Conservation (phyloP, 2,113 vertebrate species). For the Chinchilla lanigera region DNA sequence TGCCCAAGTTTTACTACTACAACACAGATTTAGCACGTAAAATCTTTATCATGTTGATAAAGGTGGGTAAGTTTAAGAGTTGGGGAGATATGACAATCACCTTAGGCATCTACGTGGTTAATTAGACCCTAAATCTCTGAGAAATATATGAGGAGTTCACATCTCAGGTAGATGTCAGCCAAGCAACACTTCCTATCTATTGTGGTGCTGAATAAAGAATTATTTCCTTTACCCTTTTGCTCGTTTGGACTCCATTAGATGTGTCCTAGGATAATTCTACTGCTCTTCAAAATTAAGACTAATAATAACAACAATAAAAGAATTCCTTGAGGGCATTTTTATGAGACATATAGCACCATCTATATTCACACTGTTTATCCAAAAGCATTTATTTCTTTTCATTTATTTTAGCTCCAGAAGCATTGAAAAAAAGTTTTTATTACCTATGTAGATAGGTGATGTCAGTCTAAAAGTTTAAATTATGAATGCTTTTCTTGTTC, state of each 20-base stretch:
- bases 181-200: neutral
- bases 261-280: neutral
- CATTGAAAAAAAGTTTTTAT: neutral
- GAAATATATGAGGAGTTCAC: neutral
- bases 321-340: neutral
- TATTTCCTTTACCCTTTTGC: neutral
- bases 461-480: neutral
- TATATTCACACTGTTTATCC: neutral
- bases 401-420: neutral
- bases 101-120: neutral
- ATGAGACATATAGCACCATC: neutral
- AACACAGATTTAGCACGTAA: neutral
- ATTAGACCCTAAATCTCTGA: neutral
- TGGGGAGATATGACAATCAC: neutral
- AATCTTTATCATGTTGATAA: neutral
- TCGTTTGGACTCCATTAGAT: neutral
- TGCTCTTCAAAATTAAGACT: slow-evolving; percentile 17
- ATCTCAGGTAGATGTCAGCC: neutral
- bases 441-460: neutral
- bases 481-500: neutral
- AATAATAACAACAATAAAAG: neutral
- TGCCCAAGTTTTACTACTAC: neutral
- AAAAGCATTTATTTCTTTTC: neutral
- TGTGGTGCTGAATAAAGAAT: neutral
- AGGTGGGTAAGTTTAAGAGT: neutral